Evolutionary conservation across 2,113 vertebrate species (phyloP), one percentile per base, ranked within the genome.

Genomic region (Electrona antarctica): DNA sequence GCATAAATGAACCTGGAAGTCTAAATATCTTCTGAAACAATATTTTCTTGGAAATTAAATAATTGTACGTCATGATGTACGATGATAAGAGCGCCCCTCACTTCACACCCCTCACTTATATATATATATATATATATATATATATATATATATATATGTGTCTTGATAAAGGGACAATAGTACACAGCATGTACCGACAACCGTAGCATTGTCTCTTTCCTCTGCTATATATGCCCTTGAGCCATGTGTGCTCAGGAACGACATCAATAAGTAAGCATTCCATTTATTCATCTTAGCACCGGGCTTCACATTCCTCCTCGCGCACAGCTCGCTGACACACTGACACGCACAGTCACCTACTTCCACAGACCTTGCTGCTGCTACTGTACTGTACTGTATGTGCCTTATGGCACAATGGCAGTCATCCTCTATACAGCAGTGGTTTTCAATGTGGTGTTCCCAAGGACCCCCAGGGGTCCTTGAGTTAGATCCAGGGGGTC

Each of bases 191-290:
- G 57, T 41, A 41, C 33, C n/a, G n/a, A n/a, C n/a, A n/a, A n/a
- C n/a, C 51, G 3, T 13, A 47, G 13, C 10, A 14, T 48, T 13
- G 15, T 12, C 8, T 45, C 29, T 11, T 8, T 41, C 12, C 13
- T 59, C n/a, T 60, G 47, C 47, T 14, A 52, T 45, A 55, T 4
- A 28, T 15, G 8, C 45, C 59, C 45, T 12, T 7, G 21, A 45
- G 58, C 60, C 28, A 57, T 45, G 14, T 45, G 14, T 57, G 13
- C 60, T 33, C 66, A 9, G 57, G 28, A 28, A 69, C 29, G 58
- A 7, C 67, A 60, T 47, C n/a, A 65, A 52, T 70, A 76, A 75
- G 60, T 68, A 60, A 47, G 61, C 67, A 76, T 58, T 70, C 55
- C 49, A 64, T 51, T 70, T 60, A 76, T 58, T 65, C 67, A 46